Evolutionary conservation across 2,113 vertebrate species (phyloP).

Genomic region (Paradoxurus hermaphroditus): DNA sequence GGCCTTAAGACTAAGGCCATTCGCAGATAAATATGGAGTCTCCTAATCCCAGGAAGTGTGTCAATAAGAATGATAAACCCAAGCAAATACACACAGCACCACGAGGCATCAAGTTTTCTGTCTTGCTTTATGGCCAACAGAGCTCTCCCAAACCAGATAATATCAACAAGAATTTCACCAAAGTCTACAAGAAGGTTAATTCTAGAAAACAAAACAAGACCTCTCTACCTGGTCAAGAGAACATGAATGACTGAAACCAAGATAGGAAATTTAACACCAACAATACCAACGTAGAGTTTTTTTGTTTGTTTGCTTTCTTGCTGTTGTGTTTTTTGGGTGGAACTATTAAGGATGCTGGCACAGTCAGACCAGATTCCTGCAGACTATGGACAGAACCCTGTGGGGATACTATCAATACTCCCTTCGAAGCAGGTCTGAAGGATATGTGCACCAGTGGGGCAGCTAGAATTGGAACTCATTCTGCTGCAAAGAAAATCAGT

Average conservation of each 20-base stretch:
- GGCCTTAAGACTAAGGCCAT: background rate
- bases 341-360: background rate
- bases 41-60: background rate
- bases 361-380: background rate
- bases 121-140: background rate
- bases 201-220: background rate
- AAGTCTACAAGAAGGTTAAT: background rate
- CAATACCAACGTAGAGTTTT: background rate
- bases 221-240: background rate
- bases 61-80: background rate
- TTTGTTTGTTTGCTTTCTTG: background rate
- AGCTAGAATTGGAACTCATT: background rate
- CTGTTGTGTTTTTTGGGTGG: background rate
- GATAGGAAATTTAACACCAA: background rate
- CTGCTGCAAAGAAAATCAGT: background rate
- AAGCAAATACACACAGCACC: background rate
- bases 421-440: background rate
- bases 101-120: background rate
- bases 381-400: rapidly evolving
- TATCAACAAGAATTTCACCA: background rate
- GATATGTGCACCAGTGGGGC: background rate
- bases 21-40: background rate
- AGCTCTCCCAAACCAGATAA: background rate
- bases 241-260: background rate
- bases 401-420: rapidly evolving